Conservation (phyloP, 2,113 vertebrate genomes). For the Coptodon rendalli region DNA sequence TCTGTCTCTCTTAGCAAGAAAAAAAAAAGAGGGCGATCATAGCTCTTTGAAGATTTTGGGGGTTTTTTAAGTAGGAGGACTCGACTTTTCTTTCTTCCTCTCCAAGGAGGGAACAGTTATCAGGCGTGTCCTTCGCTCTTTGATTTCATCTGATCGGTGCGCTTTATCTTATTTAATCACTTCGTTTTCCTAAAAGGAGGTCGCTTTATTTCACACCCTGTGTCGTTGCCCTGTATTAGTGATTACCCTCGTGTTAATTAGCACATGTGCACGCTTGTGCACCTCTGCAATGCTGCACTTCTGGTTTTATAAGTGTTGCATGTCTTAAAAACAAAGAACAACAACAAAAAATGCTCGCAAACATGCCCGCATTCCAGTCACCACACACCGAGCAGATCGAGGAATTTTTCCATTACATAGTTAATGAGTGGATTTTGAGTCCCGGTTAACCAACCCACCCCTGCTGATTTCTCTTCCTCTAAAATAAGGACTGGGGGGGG, state of each 20-base stretch:
- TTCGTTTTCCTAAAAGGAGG: background rate
- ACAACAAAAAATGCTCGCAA: conserved; percentile 41
- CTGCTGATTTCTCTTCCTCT: conserved; percentile 70
- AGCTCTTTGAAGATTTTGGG: conserved; percentile 57
- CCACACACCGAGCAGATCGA: conserved; percentile 58
- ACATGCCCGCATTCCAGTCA: conserved; percentile 52
- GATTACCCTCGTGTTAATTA: background rate
- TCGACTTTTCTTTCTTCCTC: conserved; percentile 6
- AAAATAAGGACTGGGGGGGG: conserved; percentile 41
- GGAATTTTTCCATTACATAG: conserved; percentile 76
- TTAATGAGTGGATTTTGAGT: conserved; percentile 66
- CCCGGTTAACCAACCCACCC: conserved; percentile 32
- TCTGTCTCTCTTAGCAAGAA: conserved; percentile 46
- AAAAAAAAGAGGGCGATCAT: conserved; percentile 37
- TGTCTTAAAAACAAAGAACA: background rate
- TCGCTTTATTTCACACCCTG: background rate
- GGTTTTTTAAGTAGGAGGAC: conserved; percentile 21
- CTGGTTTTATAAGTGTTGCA: conserved; percentile 50
- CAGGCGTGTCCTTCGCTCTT: conserved; percentile 49
- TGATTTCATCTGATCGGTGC: conserved; percentile 31
- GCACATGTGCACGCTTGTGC: background rate
- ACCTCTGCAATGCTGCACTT: background rate
- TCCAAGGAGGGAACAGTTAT: conserved; percentile 64
- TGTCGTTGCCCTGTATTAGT: conserved; percentile 38
- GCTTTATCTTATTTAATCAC: background rate